Percentiles rank a stretch among this genome's conserved stretches.
Conservation (phyloP, 2,888 invertebrate genomes). For the Macaria notata region DNA sequence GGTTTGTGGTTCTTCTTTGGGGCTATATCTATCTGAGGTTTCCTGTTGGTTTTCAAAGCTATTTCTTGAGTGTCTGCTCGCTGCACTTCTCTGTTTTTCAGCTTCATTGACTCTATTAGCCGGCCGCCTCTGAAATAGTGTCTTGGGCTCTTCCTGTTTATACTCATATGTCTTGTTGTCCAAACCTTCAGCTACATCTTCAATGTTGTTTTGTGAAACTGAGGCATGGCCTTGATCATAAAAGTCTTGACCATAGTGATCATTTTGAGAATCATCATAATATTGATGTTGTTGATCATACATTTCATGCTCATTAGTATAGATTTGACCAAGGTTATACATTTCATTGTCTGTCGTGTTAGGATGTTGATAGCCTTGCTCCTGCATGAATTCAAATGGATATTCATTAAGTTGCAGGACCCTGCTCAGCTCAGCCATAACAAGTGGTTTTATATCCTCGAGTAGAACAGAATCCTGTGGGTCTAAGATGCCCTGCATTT, state of each 20-base stretch:
- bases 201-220: slow-evolving; percentile 26
- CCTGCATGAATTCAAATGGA: slow-evolving; percentile 15
- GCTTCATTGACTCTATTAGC: slow-evolving; percentile 35
- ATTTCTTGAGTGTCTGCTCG: slow-evolving; percentile 34
- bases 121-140: slow-evolving; percentile 52
- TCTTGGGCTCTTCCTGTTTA: slow-evolving; percentile 32
- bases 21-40: slow-evolving; percentile 32
- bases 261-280: slow-evolving; percentile 34
- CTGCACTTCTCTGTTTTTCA: slow-evolving; percentile 36
- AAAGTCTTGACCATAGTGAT: slow-evolving; percentile 37
- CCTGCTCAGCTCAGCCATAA: slow-evolving; percentile 82
- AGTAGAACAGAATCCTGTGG: slow-evolving; percentile 81
- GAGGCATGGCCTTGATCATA: slow-evolving; percentile 36
- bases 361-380: slow-evolving; percentile 22
- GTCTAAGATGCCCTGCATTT: slow-evolving; percentile 83
- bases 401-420: slow-evolving; percentile 73
- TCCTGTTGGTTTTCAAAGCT: slow-evolving; percentile 41
- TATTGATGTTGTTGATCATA: slow-evolving; percentile 39
- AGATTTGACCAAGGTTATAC: neutral
- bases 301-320: slow-evolving; percentile 13
- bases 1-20: slow-evolving; percentile 35
- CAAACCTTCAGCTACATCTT: slow-evolving; percentile 19
- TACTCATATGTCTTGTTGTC: slow-evolving; percentile 23
- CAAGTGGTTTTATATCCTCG: slow-evolving; percentile 82
- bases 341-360: slow-evolving; percentile 1